Base-by-base conservation (phyloP, 2,797 vertebrate genomes). In the Crocodylus rhombifer region DNA sequence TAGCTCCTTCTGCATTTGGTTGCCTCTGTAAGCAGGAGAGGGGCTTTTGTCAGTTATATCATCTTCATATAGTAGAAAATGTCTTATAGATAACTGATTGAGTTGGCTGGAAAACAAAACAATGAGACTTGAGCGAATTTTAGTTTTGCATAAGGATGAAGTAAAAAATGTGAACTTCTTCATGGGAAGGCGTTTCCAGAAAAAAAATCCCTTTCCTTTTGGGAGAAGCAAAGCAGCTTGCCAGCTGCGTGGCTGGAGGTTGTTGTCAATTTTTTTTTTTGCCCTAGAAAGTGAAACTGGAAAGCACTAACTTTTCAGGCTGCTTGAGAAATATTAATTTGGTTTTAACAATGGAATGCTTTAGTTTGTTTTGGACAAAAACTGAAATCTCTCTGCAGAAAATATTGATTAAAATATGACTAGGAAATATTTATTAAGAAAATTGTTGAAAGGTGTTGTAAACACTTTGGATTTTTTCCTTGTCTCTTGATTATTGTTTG, bases 401-500 rank as follows among this genome's bases (percentile, higher is more conserved):
- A 60, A 28, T 56, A 21, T 87, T 89, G 42, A 51, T 51, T 51
- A 36, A 42, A 42, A 71, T 71, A 71, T 36, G 10, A 23, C 67
- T 42, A 71, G 67, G 23, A 71, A 42, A 71, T 25, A 71, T 4
- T 18, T 14, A 71, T 71, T 71, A 36, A 75, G 26, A 81, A 85
- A 86, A 91, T 61, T 88, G 42, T 42, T 92, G 84, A 75, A 83
- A 55, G 84, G 77, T 67, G 25, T 26, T 74, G 25, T 74, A 55
- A 55, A 28, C 4, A 17, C 15, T 14, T 74, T 73, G 20, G 20
- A 60, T 60, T 60, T 16, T 77, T 71, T 80, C 11, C 18, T 90
- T 83, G 63, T 84, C 92, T 88, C 92, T 88, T 89, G 58, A 57
- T 94, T 88, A 63, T 36, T 71, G 25, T 93, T 94, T 91, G 56